Percentiles rank a stretch among this genome's conserved stretches.
These are phyloP conservation scores for Hypothenemus hampei DNA, from an alignment of 1,140 invertebrate species.

Conservation along the genomic window DNA sequence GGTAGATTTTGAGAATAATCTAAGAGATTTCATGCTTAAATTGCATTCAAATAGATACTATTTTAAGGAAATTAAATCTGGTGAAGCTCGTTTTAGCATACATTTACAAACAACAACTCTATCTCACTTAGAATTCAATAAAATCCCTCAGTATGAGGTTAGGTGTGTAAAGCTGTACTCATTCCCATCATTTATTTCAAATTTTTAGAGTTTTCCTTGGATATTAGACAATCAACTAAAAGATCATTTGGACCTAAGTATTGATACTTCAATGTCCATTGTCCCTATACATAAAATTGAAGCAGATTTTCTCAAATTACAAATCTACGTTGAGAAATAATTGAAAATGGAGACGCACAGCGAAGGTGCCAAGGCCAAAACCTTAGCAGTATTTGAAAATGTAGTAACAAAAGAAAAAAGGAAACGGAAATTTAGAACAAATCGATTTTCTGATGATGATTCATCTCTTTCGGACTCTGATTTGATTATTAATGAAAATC, in stretches of 20 bases:
- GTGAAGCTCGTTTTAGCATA: constrained; percentile 35
- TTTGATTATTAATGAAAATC: constrained; percentile 34
- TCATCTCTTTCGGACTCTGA: constrained; percentile 32
- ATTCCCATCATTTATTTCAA: constrained; percentile 8
- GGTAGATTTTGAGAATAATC: constrained; percentile 30
- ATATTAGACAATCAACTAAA: constrained; percentile 20
- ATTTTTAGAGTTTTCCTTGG: constrained; percentile 37
- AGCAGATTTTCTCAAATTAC: constrained; percentile 29
- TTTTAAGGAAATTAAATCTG: constrained; percentile 25
- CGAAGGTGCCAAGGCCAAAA: constrained; percentile 31
- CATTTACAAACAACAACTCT: constrained; percentile 29
- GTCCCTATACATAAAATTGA: constrained; percentile 33
- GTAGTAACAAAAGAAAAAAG: constrained; percentile 28
- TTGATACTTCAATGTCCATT: constrained; percentile 20
- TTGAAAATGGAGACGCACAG: constrained; percentile 19
- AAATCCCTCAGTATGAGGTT: constrained; percentile 32
- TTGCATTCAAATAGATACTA: constrained; percentile 28
- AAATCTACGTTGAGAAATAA: constrained; percentile 35
- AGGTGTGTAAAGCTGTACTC: constrained; percentile 9
- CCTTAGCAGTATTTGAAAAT: constrained; percentile 40
- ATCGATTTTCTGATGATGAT: constrained; percentile 23
- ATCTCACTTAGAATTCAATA: constrained; percentile 35
- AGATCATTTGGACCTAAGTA: not conserved
- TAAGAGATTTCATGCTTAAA: constrained; percentile 36
- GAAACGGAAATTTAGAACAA: constrained; percentile 18